Evolutionary conservation across 2,113 vertebrate species (phyloP).

Genomic region (Tachysurus fulvidraco): DNA sequence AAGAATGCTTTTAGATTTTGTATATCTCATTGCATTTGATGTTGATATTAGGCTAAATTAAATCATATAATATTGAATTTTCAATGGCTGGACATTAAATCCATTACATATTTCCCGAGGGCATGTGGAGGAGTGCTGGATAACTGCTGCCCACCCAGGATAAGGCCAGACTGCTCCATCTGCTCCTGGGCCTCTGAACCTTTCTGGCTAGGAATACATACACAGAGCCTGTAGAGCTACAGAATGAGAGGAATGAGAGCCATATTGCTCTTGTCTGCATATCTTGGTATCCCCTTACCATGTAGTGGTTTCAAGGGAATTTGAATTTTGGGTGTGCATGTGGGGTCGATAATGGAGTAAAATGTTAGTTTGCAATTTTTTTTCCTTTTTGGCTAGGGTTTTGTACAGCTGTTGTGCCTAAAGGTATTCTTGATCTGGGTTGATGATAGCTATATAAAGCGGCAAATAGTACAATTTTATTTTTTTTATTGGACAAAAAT

Average conservation of each 20-base stretch:
- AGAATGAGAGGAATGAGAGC: constrained; percentile 49
- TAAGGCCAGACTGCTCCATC: constrained; percentile 50
- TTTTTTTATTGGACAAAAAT: background rate
- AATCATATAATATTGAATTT: constrained; percentile 35
- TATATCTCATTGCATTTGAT: constrained; percentile 25
- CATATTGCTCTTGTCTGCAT: constrained; percentile 46
- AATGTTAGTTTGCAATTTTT: background rate
- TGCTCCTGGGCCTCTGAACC: constrained; percentile 45
- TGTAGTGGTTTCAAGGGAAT: constrained; percentile 45
- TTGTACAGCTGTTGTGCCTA: background rate
- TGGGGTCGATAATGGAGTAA: constrained; percentile 27
- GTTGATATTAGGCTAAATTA: constrained; percentile 24
- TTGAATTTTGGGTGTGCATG: constrained; percentile 36
- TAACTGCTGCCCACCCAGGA: constrained; percentile 53
- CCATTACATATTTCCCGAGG: constrained; percentile 25
- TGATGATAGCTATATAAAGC: background rate
- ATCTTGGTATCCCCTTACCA: constrained; percentile 44
- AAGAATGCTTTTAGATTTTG: constrained; percentile 4
- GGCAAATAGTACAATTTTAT: background rate
- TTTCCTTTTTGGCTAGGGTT: background rate
- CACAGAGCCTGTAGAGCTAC: constrained; percentile 28
- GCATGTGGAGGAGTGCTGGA: constrained; percentile 5
- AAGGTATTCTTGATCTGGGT: background rate
- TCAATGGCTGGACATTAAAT: constrained; percentile 45
- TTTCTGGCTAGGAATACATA: constrained; percentile 3